Evolutionary conservation across 2,113 vertebrate genomes (phyloP).

Genomic region (Polyodon spathula): DNA sequence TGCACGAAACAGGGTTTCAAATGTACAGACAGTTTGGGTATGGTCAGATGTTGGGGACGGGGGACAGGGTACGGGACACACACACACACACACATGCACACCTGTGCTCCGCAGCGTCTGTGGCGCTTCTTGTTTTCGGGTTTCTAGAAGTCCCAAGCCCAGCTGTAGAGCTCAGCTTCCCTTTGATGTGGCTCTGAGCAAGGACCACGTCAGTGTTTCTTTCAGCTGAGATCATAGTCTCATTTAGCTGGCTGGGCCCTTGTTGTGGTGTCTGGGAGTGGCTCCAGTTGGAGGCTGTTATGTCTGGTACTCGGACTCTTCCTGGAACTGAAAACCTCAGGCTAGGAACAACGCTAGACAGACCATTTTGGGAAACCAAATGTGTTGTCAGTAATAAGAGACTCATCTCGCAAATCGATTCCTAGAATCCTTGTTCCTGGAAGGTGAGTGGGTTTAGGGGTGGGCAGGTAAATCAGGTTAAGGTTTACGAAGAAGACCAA

Average conservation of each 20-base stretch:
- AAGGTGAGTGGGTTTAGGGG: constrained; percentile 12
- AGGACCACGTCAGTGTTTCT: constrained; percentile 14
- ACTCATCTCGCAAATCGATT: constrained; percentile 5
- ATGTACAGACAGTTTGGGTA: too few relatives aligned
- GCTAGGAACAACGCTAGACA: constrained; percentile 54
- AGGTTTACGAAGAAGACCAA: too few relatives aligned
- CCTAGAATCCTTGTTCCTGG: constrained; percentile 6
- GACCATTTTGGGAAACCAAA: constrained; percentile 52
- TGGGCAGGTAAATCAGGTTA: constrained; percentile 4
- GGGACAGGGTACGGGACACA: too few relatives aligned
- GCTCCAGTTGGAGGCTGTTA: constrained; percentile 62
- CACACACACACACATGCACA: too few relatives aligned
- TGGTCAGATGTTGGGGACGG: too few relatives aligned
- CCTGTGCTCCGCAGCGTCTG: background rate
- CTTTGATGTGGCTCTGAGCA: constrained; percentile 20
- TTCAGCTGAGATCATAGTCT: constrained; percentile 18
- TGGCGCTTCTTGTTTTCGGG: background rate
- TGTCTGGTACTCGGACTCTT: constrained; percentile 56
- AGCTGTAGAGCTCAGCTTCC: constrained; percentile 2
- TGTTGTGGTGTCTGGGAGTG: constrained; percentile 61
- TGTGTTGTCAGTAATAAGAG: constrained; percentile 17
- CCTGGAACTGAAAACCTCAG: constrained; percentile 59
- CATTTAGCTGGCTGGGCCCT: constrained; percentile 21
- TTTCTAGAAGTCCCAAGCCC: constrained; percentile 2
- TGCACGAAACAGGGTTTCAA: too few relatives aligned